phyloP scores from a whole-genome alignment of 2,797 vertebrate genomes.

The Coluber constrictor region DNA sequence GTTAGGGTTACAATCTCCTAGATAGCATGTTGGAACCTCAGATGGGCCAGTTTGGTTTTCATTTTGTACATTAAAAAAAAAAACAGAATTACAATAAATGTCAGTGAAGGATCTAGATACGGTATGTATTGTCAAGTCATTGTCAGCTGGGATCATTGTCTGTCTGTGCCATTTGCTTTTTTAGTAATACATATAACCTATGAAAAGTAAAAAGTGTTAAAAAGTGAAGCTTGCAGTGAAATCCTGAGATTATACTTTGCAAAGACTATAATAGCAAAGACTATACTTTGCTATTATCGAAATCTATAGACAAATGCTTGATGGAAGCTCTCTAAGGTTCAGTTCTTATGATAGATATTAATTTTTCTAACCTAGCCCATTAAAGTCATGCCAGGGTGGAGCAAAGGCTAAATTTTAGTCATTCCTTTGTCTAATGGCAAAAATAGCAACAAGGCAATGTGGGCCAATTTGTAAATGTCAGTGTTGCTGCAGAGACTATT shows the following conservation, averaged over 20 bases:
- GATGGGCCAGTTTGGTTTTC: neutral
- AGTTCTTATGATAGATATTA: neutral
- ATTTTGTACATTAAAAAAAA: neutral
- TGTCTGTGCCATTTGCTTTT: neutral
- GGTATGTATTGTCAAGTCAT: neutral
- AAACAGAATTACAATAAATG: neutral
- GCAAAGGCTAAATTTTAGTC: neutral
- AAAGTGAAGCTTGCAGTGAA: neutral
- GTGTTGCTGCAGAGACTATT: neutral
- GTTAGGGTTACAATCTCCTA: neutral
- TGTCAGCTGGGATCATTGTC: neutral
- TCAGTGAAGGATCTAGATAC: slow-evolving; percentile 13
- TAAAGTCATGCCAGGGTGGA: neutral
- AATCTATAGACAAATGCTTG: neutral
- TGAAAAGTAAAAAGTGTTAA: neutral
- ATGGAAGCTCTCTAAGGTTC: neutral
- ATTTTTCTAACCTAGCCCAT: neutral
- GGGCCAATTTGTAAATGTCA: neutral
- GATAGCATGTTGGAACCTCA: neutral
- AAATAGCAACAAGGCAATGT: neutral
- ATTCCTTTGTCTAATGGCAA: neutral
- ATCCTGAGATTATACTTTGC: neutral
- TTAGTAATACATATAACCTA: neutral
- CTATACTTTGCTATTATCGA: neutral
- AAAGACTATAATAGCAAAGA: neutral